Percentiles rank a stretch among this genome's conserved stretches.
Conservation (phyloP, 1,140 invertebrate genomes). For the Macrocentrus cingulum region DNA sequence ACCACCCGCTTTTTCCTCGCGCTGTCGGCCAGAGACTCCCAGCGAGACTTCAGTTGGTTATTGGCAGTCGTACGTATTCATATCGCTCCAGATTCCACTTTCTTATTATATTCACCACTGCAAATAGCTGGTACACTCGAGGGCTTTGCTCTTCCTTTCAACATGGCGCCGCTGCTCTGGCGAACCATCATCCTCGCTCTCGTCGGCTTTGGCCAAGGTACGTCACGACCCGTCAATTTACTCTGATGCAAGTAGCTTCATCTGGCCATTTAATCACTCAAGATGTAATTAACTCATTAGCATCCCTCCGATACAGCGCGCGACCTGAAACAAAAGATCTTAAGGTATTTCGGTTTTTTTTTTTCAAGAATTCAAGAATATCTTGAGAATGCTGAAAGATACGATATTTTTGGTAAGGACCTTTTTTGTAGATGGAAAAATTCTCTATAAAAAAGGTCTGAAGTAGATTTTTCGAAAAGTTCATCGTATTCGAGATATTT, state of each 20-base stretch:
- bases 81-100: background rate
- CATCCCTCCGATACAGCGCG: too few species aligned
- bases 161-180: background rate
- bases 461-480: too few species aligned
- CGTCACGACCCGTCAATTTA: background rate
- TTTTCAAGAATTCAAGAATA: too few species aligned
- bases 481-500: too few species aligned
- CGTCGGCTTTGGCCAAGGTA: background rate
- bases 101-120: background rate
- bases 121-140: background rate
- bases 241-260: background rate
- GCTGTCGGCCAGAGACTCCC: constrained; percentile 12
- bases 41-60: constrained; percentile 24
- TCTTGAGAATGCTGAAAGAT: too few species aligned
- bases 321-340: too few species aligned
- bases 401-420: too few species aligned
- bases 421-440: too few species aligned
- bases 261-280: background rate
- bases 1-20: constrained; percentile 15
- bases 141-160: background rate
- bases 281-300: too few species aligned
- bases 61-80: constrained; percentile 21
- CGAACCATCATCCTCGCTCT: background rate
- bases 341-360: too few species aligned
- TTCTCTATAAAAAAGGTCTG: too few species aligned